phyloP scores from a whole-genome alignment of 2,113 vertebrate genomes.

The Symphodus melops region DNA sequence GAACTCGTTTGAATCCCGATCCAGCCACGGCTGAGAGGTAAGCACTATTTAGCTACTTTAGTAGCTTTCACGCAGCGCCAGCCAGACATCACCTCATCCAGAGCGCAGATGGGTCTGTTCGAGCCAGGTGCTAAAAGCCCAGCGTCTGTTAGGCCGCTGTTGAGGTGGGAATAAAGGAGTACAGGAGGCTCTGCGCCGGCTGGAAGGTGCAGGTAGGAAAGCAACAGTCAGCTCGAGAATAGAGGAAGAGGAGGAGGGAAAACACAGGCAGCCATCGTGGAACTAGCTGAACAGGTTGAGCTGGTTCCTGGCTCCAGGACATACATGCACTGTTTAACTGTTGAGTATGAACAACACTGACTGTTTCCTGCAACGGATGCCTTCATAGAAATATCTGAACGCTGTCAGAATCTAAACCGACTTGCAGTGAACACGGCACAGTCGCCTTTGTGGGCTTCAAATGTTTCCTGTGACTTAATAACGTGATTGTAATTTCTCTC shows the following conservation, averaged over 20 bases:
- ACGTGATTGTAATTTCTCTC: slow-evolving; percentile 3
- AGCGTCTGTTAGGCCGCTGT: slow-evolving; percentile 58
- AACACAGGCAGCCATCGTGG: slow-evolving; percentile 11
- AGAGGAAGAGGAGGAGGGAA: slow-evolving; percentile 8
- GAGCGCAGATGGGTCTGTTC: slow-evolving; percentile 60
- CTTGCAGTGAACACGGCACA: not conserved
- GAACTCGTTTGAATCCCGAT: slow-evolving; percentile 35
- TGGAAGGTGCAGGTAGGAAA: slow-evolving; percentile 59
- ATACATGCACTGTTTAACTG: slow-evolving; percentile 52
- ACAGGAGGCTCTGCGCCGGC: slow-evolving; percentile 49
- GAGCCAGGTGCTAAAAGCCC: slow-evolving; percentile 67
- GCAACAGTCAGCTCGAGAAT: slow-evolving; percentile 50
- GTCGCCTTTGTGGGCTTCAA: not conserved
- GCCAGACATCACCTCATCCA: slow-evolving; percentile 67
- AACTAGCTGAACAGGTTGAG: slow-evolving; percentile 73
- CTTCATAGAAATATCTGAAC: not conserved
- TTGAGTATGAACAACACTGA: slow-evolving; percentile 24
- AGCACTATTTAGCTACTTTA: slow-evolving; percentile 58
- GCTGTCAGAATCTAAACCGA: not conserved
- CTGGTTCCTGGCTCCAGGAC: slow-evolving; percentile 68
- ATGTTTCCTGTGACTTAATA: slow-evolving; percentile 6
- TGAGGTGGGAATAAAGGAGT: slow-evolving; percentile 62
- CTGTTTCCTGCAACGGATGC: not conserved
- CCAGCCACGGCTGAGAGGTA: slow-evolving; percentile 36
- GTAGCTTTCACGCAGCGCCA: slow-evolving; percentile 46